Conservation (phyloP, 1,140 invertebrate species). For the Diabrotica undecimpunctata region DNA sequence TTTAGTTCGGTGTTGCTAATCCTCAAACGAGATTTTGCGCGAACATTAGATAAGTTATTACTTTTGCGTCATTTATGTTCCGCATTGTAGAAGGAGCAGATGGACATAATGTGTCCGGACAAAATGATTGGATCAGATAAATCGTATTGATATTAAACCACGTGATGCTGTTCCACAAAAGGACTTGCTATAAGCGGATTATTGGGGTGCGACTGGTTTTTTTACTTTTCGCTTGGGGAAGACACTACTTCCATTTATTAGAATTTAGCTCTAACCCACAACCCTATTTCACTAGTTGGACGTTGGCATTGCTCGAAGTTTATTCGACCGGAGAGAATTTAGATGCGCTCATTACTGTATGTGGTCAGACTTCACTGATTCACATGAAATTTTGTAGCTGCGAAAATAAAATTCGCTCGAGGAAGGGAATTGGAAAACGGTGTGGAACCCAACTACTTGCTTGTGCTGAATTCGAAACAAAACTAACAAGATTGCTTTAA, state of each 20-base stretch:
- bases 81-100: conserved; percentile 17
- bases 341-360: too few species aligned
- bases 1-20: too few species aligned
- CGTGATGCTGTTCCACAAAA: conserved; percentile 31
- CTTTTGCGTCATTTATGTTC: background rate
- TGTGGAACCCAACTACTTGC: too few species aligned
- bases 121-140: conserved; percentile 28
- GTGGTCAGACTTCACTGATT: too few species aligned
- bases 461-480: too few species aligned
- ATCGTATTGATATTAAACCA: conserved; percentile 37
- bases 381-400: too few species aligned
- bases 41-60: background rate
- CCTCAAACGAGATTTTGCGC: too few species aligned
- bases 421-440: too few species aligned
- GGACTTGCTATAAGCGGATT: conserved; percentile 35
- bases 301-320: too few species aligned
- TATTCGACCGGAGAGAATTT: too few species aligned
- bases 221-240: conserved; percentile 30
- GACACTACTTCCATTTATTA: conserved; percentile 1
- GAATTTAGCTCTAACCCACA: background rate
- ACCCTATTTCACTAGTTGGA: background rate
- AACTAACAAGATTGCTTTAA: too few species aligned
- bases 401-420: too few species aligned
- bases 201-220: conserved; percentile 35
- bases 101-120: conserved; percentile 23